Base-by-base conservation (phyloP, 1,140 invertebrate genomes). In the Cotesia vestalis region DNA sequence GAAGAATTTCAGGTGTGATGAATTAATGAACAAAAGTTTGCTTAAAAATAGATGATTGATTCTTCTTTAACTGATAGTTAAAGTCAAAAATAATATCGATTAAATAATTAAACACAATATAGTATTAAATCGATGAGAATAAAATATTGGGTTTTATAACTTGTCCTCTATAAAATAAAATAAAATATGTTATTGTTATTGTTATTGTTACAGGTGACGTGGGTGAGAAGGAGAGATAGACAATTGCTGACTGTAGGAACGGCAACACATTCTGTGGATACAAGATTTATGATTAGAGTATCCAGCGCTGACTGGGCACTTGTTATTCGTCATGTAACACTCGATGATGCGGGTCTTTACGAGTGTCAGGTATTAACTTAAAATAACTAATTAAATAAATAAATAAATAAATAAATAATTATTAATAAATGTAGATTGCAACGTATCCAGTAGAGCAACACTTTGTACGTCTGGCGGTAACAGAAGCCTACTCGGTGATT, bases 341-440 rank as follows among this genome's bases (percentile, higher is more conserved):
- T 89, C 4, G 87, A 90, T 12, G 93, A 95, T 79, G 90, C 89
- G 5, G 93, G 93, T n/a, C 83, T 92, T 35, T 94, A 94, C 79
- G 93, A 94, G 84, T 94, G 93, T 83, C 93, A 94, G 89, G 89
- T 94, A 55, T 12, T n/a, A n/a, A n/a, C n/a, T n/a, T n/a, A n/a
- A n/a, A n/a, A n/a, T 55, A 55, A 14, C 0, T 12, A 55, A 35
- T n/a, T 36, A 38, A 35, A 36, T 11, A 38, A 2, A 2, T 5
- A 40, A 40, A 8, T 40, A 40, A 40, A 8, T 40, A 9, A 40
- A 8, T 9, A 40, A 40, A 8, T 40, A 40, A 40, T 46, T 46
- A 46, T 46, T 46, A 46, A 46, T 46, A 2, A 46, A 5, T 46
- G 40, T 71, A 86, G 84, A 77, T 86, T 69, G 81, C 85, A 6